Base-by-base conservation (phyloP, 1,140 invertebrate genomes). In the Protaetia brevitarsis region DNA sequence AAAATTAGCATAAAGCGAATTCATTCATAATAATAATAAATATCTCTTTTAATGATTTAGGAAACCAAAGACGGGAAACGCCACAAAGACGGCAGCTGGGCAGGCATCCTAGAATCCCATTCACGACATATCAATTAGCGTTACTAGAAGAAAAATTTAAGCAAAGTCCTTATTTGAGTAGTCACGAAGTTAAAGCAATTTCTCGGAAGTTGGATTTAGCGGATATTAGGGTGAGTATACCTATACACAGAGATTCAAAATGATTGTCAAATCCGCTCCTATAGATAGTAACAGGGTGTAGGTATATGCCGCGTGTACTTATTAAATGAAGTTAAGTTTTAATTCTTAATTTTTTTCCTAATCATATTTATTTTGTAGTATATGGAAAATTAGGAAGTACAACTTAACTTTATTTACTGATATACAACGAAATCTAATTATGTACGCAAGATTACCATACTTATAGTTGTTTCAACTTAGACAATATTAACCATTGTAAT, bases 91-190 rank as follows among this genome's bases (percentile, higher is more conserved):
- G 83, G 26, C 74, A 86, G 74, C 78, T 85, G 66, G 82, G 82
- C 1, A 74, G 84, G 11, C 80, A 83, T 75, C 81, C 81, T 16
- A 73, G 82, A 10, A 82, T 83, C 64, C 81, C 82, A 19, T 82
- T 84, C 71, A 82, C 82, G 5, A 80, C 77, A 28, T 75, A 81
- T 58, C 82, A 84, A 73, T 77, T 83, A 11, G 69, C 79, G 31
- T 76, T 82, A 65, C 66, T 84, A 31, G 83, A 84, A 75, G 80
- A 82, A 16, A 82, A 82, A 45, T 84, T 82, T 68, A 74, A 80
- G 62, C 77, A 82, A 28, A 79, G 79, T 27, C 82, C 81, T 0
- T 84, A 84, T 70, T 76, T 84, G 11, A 83, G 82, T 62, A 81
- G 81, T 23, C 79, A 82, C 69, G 81, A 82, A 71, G 82, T 82